phyloP scores from a whole-genome alignment of 2,888 invertebrate genomes.

The Diplazon laetatorius region DNA sequence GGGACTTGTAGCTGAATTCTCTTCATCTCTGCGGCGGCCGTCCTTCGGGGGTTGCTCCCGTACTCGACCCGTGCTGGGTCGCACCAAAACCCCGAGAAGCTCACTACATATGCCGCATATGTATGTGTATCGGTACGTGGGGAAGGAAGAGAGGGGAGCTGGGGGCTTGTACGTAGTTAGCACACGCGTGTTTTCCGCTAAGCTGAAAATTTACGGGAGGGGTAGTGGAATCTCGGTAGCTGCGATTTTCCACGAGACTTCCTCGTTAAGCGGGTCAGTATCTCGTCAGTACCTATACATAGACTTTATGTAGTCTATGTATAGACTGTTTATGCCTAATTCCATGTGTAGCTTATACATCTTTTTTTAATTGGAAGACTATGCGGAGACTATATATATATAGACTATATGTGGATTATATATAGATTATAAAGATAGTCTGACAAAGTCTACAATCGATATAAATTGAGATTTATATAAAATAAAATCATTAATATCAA shows the following conservation, averaged over 20 bases:
- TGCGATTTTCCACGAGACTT: background rate
- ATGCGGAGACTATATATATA: too few relatives aligned
- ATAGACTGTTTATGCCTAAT: too few relatives aligned
- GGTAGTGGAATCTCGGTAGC: background rate
- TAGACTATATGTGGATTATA: too few relatives aligned
- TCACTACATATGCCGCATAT: background rate
- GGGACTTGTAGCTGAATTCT: conserved; percentile 54
- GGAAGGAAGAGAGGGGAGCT: too few relatives aligned
- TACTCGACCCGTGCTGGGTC: background rate
- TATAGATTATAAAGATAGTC: too few relatives aligned
- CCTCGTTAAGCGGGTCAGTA: background rate
- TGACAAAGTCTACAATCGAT: too few relatives aligned
- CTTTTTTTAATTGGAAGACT: too few relatives aligned
- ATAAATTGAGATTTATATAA: too few relatives aligned
- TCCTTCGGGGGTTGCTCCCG: conserved; percentile 20
- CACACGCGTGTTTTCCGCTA: background rate
- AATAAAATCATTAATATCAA: too few relatives aligned
- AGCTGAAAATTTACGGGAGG: conserved; percentile 1
- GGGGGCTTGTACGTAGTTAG: background rate
- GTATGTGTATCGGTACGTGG: background rate
- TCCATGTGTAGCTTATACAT: too few relatives aligned
- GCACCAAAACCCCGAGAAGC: background rate
- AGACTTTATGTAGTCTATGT: too few relatives aligned
- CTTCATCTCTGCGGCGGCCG: conserved; percentile 29
- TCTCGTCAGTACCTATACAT: too few relatives aligned